Conservation (phyloP, 2,113 vertebrate genomes). For the Zosterops japonicus region DNA sequence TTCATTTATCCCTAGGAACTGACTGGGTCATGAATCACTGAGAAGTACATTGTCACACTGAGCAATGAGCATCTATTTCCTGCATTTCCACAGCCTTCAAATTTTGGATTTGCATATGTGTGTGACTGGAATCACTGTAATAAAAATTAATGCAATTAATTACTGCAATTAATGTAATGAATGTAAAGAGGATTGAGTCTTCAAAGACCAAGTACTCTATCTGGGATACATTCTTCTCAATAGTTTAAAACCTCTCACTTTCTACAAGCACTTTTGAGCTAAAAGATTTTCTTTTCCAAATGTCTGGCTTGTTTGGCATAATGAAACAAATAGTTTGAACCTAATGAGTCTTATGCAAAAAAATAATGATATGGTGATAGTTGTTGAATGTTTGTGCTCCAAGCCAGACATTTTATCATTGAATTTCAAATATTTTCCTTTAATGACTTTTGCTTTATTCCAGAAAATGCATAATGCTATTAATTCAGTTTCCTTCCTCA, state of each 20-base stretch:
- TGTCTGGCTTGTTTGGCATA: not conserved
- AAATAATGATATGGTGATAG: not conserved
- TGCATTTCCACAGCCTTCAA: not conserved
- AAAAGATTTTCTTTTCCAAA: not conserved
- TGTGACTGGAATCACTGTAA: not conserved
- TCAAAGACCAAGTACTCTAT: not conserved
- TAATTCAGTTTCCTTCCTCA: not conserved
- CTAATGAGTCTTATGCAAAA: not conserved
- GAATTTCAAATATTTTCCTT: not conserved
- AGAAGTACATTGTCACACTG: not conserved
- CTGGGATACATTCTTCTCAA: not conserved
- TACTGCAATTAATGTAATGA: not conserved
- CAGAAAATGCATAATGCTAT: not conserved
- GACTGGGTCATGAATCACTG: not conserved
- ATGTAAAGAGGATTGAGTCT: not conserved
- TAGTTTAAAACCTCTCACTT: not conserved
- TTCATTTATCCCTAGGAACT: not conserved
- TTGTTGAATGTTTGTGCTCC: not conserved
- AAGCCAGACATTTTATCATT: not conserved
- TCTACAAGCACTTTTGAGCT: not conserved
- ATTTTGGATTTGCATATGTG: not conserved
- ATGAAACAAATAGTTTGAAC: not conserved
- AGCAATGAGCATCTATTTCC: not conserved
- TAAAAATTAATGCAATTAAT: not conserved
- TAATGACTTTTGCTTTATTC: not conserved